Base-by-base conservation (phyloP, 1,140 invertebrate species). In the Papilio glaucus region DNA sequence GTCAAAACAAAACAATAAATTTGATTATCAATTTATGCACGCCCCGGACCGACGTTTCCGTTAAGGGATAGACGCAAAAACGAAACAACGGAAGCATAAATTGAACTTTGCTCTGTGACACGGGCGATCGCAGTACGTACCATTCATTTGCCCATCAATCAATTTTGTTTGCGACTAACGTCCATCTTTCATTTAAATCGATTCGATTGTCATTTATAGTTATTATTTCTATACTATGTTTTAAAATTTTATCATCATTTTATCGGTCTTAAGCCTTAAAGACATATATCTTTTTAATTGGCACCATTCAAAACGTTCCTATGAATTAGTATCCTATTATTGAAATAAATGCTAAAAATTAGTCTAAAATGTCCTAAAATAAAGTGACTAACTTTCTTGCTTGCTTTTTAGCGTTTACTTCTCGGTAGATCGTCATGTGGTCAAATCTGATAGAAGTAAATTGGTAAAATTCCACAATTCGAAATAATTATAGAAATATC, bases 81-180 rank as follows among this genome's bases (percentile, higher is more conserved):
- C 79, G 81, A 88, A 82, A 84, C 78, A 82, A n/a, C 80, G 75
- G 75, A 86, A 85, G 76, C 74, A 74, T 63, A 85, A 90, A 90
- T 90, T 88, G 86, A 88, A 87, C 85, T 84, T 76, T 77, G 84
- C 78, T 79, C 81, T 80, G 84, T 80, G 86, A 86, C 85, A 84
- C 79, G 68, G n/a, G 77, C 77, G 78, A 77, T 81, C 79, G 78
- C 78, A 84, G 80, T 80, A 79, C 77, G 81, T 80, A 76, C 79
- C 82, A 81, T 86, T 84, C 81, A 82, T 82, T 86, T 79, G 81
- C 73, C 75, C 81, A 89, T 88, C 86, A 89, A 88, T 89, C 87
- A 87, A 89, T 85, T 79, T 85, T 77, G 79, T 86, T 80, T 85
- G 84, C 77, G 74, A 77, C 67, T 74, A 77, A 79, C 77, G 74